A percentile compares a stretch with the other conserved stretches of the same genome.
Conservation (phyloP, 1,140 invertebrate species). For the Rhyzopertha dominica region DNA sequence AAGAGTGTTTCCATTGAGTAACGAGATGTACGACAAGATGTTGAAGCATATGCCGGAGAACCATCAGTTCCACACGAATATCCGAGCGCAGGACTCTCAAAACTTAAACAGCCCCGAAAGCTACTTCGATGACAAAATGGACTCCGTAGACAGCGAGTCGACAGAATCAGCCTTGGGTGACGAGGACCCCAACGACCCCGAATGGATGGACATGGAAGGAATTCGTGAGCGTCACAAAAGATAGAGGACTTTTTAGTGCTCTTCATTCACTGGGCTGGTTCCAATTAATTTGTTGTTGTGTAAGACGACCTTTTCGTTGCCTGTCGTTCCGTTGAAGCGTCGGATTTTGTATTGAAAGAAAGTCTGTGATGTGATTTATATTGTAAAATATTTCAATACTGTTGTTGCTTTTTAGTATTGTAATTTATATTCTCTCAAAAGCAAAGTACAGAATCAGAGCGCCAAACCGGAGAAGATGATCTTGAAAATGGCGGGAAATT, state of each 20-base stretch:
- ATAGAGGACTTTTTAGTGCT: slow-evolving; percentile 16
- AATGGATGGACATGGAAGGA: slow-evolving; percentile 57
- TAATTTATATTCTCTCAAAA: slow-evolving; percentile 23
- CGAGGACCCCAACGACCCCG: slow-evolving; percentile 76
- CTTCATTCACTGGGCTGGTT: neutral
- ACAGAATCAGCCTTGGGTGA: slow-evolving; percentile 58
- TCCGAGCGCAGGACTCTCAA: slow-evolving; percentile 34
- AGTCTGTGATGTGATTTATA: slow-evolving; percentile 36
- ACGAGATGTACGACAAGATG: slow-evolving; percentile 67
- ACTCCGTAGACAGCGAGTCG: slow-evolving; percentile 51
- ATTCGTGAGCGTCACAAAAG: slow-evolving; percentile 33
- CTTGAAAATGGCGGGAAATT: neutral
- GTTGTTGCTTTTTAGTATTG: slow-evolving; percentile 37
- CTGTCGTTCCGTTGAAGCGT: slow-evolving; percentile 20
- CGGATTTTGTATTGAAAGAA: slow-evolving; percentile 35
- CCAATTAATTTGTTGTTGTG: slow-evolving; percentile 6
- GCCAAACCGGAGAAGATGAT: neutral
- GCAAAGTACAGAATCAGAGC: slow-evolving; percentile 24
- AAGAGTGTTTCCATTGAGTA: slow-evolving; percentile 67
- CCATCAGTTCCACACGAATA: slow-evolving; percentile 47
- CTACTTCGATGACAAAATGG: slow-evolving; percentile 23
- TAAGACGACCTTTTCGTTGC: slow-evolving; percentile 9
- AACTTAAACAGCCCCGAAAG: slow-evolving; percentile 7
- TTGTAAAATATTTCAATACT: slow-evolving; percentile 36
- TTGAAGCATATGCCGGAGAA: slow-evolving; percentile 61